Base-by-base conservation (phyloP, 2,797 vertebrate genomes). In the Australoheros facetus region DNA sequence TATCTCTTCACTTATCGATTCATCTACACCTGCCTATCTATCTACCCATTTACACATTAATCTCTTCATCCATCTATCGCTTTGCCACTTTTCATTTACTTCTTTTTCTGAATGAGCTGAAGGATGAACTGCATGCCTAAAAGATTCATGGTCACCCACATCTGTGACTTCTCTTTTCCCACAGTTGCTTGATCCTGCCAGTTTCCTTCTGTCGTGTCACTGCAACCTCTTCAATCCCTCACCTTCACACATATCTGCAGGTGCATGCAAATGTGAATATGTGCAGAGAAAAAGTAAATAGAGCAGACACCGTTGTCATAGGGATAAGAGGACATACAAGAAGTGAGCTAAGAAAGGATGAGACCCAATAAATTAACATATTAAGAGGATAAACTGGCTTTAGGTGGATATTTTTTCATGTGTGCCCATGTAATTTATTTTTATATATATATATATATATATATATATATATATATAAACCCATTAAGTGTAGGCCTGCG, bases 21-120 rank as follows among this genome's bases (percentile, higher is more conserved):
- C 74, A 86, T 86, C 81, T 88, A 72, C 54, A 26, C 75, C 75
- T 53, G 58, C 75, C 75, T 64, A 80, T 87, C 75, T 56, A 77
- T 82, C 69, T 56, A 74, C 23, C 77, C 69, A 84, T 87, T 85
- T 81, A 78, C 79, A 83, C 84, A 89, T 89, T 75, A 81, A 82
- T 88, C 88, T 73, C 42, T 77, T 76, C 74, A 83, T 86, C 73
- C 78, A 70, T 88, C 84, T 72, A 75, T 86, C 64, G 73, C 66
- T 72, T 56, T 69, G 77, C 79, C 88, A 85, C 77, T 78, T 84
- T 90, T 92, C 85, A 88, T 89, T 92, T 88, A 84, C 80, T 83
- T 77, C 82, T 51, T 73, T 82, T 53, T 17, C 58, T 69, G 79
- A 77, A 80, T 77, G 79, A 86, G 79, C 80, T 73, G 59, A 88